phyloP scores from a whole-genome alignment of 2,888 invertebrate species.

The Pecten maximus region DNA sequence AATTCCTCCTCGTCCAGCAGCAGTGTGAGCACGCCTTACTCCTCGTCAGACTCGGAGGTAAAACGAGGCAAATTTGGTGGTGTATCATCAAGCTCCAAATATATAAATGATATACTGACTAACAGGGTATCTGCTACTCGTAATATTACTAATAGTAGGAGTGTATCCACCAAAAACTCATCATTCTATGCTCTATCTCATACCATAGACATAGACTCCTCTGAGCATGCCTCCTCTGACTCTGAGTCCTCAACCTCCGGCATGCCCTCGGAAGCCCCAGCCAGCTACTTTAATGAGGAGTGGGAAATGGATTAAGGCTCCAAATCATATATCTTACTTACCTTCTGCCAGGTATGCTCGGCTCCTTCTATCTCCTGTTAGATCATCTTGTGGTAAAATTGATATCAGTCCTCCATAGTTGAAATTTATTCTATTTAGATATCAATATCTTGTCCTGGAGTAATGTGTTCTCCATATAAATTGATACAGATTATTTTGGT shows the following conservation, averaged over 20 bases:
- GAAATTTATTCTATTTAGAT: not conserved
- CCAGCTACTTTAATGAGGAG: conserved; percentile 32
- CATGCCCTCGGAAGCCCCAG: conserved; percentile 40
- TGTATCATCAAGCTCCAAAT: conserved; percentile 59
- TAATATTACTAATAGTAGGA: conserved; percentile 55
- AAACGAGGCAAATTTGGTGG: conserved; percentile 57
- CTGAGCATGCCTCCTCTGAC: conserved; percentile 61
- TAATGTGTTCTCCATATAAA: not conserved
- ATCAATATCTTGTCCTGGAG: not conserved
- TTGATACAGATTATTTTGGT: not conserved
- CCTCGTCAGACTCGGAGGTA: conserved; percentile 63
- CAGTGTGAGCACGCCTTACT: conserved; percentile 48
- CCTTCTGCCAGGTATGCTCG: conserved; percentile 24
- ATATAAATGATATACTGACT: conserved; percentile 65
- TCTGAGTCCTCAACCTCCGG: conserved; percentile 50
- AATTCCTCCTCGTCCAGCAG: conserved; percentile 60
- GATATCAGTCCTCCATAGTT: not conserved
- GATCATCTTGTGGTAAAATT: not conserved
- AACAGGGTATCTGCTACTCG: conserved; percentile 60
- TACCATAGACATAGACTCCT: conserved; percentile 64
- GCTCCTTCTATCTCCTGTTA: not conserved
- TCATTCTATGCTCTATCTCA: conserved; percentile 69
- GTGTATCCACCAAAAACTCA: conserved; percentile 45
- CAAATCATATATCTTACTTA: conserved; percentile 23
- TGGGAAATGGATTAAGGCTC: conserved; percentile 27